Base-by-base conservation (phyloP, 1,140 invertebrate genomes). In the Pseudomyrmex sp. region DNA sequence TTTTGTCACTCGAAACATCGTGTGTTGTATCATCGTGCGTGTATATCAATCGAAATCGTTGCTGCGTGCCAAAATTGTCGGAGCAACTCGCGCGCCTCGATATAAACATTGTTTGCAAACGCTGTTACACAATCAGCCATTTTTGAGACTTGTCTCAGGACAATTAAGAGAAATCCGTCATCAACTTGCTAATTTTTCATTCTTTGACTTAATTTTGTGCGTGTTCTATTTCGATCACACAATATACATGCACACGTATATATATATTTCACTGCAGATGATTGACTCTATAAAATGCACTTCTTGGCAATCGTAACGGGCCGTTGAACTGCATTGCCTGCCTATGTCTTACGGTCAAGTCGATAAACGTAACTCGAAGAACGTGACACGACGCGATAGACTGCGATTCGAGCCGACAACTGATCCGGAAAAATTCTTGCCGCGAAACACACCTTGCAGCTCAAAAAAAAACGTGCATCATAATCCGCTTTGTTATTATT, bases 261-360 rank as follows among this genome's bases (percentile, higher is more conserved):
- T 59, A 59, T 59, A 8, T 54, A 20, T 59, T 59, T 10, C 12
- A n/a, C 5, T n/a, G n/a, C 4, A 15, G 9, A 35, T 35, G 9
- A 35, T 35, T 35, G 35, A 35, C 35, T 35, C 35, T 35, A 35
- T 35, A 35, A 35, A 35, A 35, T 35, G 7, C 5, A 59, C 9
- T 72, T 82, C 56, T 62, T 61, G 56, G 20, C 52, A 72, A 5
- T 23, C 15, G 23, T 9, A 23, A 23, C 15, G 8, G 59, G 61
- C 46, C 48, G 48, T 63, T 62, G 59, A 82, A 82, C 79, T 26
- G 13, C 15, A 75, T 75, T 63, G 59, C 63, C 79, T 63, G 59
- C 63, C 79, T 54, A 46, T 9, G 58, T 75, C 48, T 58, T 15
- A 15, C n/a, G 18, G 44, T 20, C 72, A 46, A 15, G 23, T 80